phyloP scores from a whole-genome alignment of 2,888 invertebrate genomes.

The Mythimna vitellina region DNA sequence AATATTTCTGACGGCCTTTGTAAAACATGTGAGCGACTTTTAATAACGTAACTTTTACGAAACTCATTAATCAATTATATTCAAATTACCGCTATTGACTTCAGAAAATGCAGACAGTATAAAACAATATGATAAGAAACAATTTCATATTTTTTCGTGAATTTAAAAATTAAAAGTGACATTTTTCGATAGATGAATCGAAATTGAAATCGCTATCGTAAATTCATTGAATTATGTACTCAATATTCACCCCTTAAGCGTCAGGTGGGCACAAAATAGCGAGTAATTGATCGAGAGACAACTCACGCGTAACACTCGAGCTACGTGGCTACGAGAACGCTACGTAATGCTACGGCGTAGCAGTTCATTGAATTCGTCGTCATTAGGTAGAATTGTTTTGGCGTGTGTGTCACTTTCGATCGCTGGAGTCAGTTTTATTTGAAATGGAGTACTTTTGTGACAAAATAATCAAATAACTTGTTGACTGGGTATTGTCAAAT shows the following conservation, averaged over 20 bases:
- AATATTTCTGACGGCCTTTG: not conserved
- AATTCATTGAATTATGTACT: constrained; percentile 30
- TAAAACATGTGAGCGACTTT: not conserved
- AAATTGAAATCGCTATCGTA: not conserved
- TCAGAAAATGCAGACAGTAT: no score
- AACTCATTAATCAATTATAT: constrained; percentile 1
- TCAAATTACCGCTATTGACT: no score
- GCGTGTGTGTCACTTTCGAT: not conserved
- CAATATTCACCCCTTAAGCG: constrained; percentile 18
- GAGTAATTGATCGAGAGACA: constrained; percentile 39
- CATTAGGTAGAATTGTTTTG: constrained; percentile 22
- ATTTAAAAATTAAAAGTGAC: not conserved
- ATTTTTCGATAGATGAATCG: not conserved
- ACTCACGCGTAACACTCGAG: constrained; percentile 46
- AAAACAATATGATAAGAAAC: not conserved
- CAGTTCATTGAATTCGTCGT: constrained; percentile 25
- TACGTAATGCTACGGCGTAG: constrained; percentile 50
- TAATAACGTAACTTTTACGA: not conserved
- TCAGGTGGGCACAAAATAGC: constrained; percentile 37
- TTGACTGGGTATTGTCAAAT: no score
- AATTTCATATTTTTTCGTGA: not conserved
- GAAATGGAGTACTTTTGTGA: not conserved
- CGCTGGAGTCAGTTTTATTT: constrained; percentile 7
- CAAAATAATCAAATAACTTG: not conserved
- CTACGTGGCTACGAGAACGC: constrained; percentile 46